phyloP scores from a whole-genome alignment of 1,140 invertebrate genomes.

The Choristoneura fumiferana region DNA sequence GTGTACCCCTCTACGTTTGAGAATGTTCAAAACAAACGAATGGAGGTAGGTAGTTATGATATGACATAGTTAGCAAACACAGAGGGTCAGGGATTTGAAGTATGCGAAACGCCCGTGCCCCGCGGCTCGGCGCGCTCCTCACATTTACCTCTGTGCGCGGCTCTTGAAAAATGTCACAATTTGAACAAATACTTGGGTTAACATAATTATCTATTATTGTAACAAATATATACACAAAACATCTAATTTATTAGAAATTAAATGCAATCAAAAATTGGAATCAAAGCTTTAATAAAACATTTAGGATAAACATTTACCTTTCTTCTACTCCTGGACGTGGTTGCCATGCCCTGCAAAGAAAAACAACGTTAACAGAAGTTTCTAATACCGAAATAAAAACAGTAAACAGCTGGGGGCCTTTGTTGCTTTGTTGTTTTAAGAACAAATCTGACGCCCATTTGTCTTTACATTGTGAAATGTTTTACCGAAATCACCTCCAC shows the following conservation, averaged over 20 bases:
- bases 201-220: too few relatives aligned
- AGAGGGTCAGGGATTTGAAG: neutral
- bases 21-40: neutral
- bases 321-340: slow-evolving; percentile 74
- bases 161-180: neutral
- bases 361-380: slow-evolving; percentile 13
- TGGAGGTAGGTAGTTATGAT: neutral
- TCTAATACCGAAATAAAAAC: too few relatives aligned
- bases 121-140: neutral
- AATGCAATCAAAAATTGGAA: too few relatives aligned
- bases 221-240: too few relatives aligned
- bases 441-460: too few relatives aligned
- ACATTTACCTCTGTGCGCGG: neutral
- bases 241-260: too few relatives aligned
- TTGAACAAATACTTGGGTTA: neutral
- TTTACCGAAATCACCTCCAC: too few relatives aligned
- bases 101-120: neutral
- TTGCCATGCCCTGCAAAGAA: slow-evolving; percentile 75
- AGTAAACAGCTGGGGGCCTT: too few relatives aligned
- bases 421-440: too few relatives aligned
- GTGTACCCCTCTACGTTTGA: too few relatives aligned
- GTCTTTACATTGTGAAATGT: too few relatives aligned
- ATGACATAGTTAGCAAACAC: slow-evolving; percentile 1
- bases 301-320: slow-evolving; percentile 55
- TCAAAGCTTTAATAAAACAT: too few relatives aligned